Evolutionary conservation across 2,113 vertebrate genomes (phyloP).

Genomic region (Peromyscus californicus): DNA sequence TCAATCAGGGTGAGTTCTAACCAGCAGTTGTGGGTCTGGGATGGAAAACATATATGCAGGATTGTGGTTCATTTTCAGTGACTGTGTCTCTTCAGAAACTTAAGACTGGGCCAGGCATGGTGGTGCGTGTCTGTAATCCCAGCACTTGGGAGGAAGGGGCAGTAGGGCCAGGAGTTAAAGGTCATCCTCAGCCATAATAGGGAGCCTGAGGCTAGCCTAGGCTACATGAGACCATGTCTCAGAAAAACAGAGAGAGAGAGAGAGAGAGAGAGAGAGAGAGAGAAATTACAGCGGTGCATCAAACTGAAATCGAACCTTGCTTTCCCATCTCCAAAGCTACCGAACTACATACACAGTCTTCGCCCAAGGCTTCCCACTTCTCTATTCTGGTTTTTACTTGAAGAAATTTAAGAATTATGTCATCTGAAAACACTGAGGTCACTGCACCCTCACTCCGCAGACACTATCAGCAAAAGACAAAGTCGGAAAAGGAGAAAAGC

Average conservation of each 20-base stretch:
- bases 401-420: conserved; percentile 78
- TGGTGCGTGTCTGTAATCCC: not conserved
- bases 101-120: not conserved
- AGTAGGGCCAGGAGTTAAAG: not conserved
- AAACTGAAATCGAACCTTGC: not conserved
- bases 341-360: not conserved
- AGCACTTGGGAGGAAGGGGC: not conserved
- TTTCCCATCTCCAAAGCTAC: not conserved
- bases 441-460: not conserved
- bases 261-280: not conserved
- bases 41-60: too few species aligned
- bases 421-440: conserved; percentile 10
- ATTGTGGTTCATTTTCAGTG: not conserved
- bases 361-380: conserved; percentile 72
- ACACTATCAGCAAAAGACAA: not conserved
- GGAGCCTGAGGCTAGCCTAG: not conserved
- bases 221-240: not conserved
- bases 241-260: not conserved
- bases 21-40: fast-evolving
- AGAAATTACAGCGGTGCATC: not conserved
- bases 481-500: not conserved
- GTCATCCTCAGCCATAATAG: not conserved
- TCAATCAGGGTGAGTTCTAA: not conserved
- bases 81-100: not conserved
- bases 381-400: conserved; percentile 72